Percentiles rank a stretch among this genome's conserved stretches.
These are phyloP conservation scores for Coracopsis vasa DNA, from an alignment of 2,113 vertebrate genomes.

Conservation along the genomic window DNA sequence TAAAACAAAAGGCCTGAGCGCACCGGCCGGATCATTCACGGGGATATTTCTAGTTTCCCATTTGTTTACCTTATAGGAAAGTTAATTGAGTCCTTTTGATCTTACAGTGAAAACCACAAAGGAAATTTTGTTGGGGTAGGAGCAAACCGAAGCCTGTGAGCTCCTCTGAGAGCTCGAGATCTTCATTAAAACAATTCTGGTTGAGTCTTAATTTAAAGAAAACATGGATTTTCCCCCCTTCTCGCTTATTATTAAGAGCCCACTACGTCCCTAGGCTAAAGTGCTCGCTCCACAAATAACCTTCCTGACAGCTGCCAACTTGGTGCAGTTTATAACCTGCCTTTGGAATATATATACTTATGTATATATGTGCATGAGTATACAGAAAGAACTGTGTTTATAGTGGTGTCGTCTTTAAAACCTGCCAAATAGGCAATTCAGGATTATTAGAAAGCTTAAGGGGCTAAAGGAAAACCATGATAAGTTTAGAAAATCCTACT, in stretches of 20 bases:
- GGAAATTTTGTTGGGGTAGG: slow-evolving; percentile 74
- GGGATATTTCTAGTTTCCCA: slow-evolving; percentile 71
- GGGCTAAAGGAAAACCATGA: background rate
- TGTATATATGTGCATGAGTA: background rate
- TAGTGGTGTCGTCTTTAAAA: slow-evolving; percentile 26
- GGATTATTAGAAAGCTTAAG: slow-evolving; percentile 46
- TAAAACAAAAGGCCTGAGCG: slow-evolving; percentile 31
- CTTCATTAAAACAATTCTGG: slow-evolving; percentile 79
- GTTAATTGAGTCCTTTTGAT: slow-evolving; percentile 82
- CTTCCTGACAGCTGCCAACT: slow-evolving; percentile 47
- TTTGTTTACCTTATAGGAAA: slow-evolving; percentile 80
- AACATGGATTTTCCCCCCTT: slow-evolving; percentile 54
- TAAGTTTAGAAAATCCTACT: slow-evolving; percentile 59
- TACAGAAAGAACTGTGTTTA: slow-evolving; percentile 44
- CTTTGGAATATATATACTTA: slow-evolving; percentile 10
- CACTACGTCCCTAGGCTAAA: slow-evolving; percentile 64
- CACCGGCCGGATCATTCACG: slow-evolving; percentile 24
- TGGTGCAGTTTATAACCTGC: slow-evolving; percentile 57
- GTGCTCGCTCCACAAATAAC: slow-evolving; percentile 23
- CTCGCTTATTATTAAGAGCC: slow-evolving; percentile 71
- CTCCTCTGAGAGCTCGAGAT: slow-evolving; percentile 61
- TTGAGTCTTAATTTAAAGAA: slow-evolving; percentile 79
- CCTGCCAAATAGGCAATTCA: slow-evolving; percentile 20
- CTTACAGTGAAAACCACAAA: slow-evolving; percentile 76
- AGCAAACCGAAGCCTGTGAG: slow-evolving; percentile 55